Conservation (phyloP, 2,113 vertebrate genomes). For the Trogon surrucura region DNA sequence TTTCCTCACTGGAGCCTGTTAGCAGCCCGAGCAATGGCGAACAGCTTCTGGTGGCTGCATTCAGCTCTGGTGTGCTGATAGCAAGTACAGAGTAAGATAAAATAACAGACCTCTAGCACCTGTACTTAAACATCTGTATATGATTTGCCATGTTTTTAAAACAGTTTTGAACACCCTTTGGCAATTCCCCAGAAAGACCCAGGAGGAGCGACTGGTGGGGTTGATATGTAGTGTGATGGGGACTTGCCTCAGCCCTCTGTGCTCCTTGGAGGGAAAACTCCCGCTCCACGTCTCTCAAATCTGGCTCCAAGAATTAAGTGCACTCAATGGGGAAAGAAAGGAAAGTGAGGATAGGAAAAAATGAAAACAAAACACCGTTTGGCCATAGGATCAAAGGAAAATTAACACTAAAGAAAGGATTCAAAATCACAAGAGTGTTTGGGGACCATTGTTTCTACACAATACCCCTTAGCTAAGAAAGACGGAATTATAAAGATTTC, state of each 20-base stretch:
- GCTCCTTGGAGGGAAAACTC: neutral
- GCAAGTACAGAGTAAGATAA: neutral
- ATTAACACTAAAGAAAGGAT: neutral
- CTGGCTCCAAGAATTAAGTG: neutral
- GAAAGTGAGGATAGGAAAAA: neutral
- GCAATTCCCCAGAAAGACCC: neutral
- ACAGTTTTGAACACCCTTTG: neutral
- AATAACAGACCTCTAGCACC: neutral
- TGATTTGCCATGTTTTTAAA: neutral
- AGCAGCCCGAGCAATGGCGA: neutral
- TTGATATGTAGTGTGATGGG: accelerated
- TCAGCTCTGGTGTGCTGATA: neutral
- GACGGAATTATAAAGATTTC: neutral
- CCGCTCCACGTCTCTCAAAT: neutral
- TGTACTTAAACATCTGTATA: neutral
- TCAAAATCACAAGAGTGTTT: neutral
- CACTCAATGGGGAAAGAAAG: neutral
- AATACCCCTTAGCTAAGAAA: neutral
- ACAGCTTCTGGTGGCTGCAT: neutral
- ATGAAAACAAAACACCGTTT: neutral
- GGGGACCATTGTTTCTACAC: neutral
- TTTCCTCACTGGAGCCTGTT: neutral
- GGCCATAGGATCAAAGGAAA: neutral
- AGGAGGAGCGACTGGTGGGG: accelerated
- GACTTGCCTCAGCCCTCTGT: neutral